Conservation (phyloP, 2,113 vertebrate genomes). For the Henicopernis longicauda region DNA sequence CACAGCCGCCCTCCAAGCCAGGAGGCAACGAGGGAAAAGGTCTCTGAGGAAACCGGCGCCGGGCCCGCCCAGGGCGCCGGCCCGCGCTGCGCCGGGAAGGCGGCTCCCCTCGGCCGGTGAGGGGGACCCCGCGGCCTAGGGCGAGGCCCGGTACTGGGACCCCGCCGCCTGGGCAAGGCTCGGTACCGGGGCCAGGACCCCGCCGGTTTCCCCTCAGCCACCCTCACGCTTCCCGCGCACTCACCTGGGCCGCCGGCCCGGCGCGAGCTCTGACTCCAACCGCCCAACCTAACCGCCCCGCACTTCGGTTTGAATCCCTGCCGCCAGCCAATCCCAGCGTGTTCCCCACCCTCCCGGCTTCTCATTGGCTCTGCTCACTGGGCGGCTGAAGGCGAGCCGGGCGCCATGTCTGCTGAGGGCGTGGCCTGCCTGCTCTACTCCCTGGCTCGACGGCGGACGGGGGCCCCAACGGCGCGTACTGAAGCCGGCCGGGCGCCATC, state of each 20-base stretch:
- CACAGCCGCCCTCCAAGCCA: background rate
- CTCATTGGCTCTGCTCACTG: background rate
- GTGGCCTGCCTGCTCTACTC: accelerated
- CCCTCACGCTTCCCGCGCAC: background rate
- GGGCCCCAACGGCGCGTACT: accelerated
- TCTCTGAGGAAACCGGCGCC: background rate
- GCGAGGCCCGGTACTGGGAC: accelerated
- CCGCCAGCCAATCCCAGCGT: background rate
- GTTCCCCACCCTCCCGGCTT: accelerated
- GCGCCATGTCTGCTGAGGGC: conserved; percentile 8
- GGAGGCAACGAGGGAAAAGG: background rate
- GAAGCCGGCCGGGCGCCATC: background rate
- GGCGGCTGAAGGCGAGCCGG: background rate
- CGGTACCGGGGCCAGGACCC: no score
- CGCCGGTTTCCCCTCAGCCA: background rate
- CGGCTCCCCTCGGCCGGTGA: background rate
- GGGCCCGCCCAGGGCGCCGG: background rate
- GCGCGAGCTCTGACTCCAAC: background rate
- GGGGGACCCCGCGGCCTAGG: no score
- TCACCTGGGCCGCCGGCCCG: background rate
- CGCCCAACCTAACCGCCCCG: background rate
- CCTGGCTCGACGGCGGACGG: accelerated
- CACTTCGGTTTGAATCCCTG: conserved; percentile 22
- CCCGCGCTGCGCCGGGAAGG: background rate
- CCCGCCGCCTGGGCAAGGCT: accelerated